Conservation (phyloP, 1,140 invertebrate species). For the Protaetia brevitarsis region DNA sequence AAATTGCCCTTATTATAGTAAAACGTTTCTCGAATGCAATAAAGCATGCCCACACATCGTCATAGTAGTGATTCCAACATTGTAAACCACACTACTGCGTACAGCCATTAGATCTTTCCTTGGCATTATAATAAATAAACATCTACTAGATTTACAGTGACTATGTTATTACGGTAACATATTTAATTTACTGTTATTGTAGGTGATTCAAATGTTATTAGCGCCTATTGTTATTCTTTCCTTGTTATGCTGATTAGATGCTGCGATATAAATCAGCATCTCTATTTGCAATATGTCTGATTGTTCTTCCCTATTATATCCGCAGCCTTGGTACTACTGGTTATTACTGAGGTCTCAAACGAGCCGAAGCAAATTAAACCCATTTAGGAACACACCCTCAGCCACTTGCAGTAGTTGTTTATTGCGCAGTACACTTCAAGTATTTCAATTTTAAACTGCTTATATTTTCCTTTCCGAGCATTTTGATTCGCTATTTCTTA, state of each 20-base stretch:
- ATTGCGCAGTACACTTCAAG: no score
- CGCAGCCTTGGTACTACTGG: neutral
- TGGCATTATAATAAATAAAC: neutral
- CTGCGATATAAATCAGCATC: neutral
- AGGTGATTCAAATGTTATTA: constrained; percentile 1
- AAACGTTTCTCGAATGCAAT: no score
- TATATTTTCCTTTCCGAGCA: no score
- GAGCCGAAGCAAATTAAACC: neutral
- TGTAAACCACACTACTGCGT: no score
- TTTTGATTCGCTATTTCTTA: no score
- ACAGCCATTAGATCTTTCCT: no score
- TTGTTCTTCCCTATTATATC: neutral
- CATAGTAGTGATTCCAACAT: no score
- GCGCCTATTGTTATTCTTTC: constrained; percentile 6
- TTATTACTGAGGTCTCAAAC: neutral
- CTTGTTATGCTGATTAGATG: neutral
- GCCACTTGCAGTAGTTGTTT: neutral
- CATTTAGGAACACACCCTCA: neutral
- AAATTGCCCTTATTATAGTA: no score
- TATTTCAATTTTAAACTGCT: no score
- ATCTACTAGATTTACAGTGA: neutral
- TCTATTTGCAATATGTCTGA: neutral
- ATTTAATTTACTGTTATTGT: neutral
- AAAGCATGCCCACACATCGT: no score
- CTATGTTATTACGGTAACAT: neutral